Base-by-base conservation (phyloP, 2,113 vertebrate genomes). In the Bufo gargarizans region DNA sequence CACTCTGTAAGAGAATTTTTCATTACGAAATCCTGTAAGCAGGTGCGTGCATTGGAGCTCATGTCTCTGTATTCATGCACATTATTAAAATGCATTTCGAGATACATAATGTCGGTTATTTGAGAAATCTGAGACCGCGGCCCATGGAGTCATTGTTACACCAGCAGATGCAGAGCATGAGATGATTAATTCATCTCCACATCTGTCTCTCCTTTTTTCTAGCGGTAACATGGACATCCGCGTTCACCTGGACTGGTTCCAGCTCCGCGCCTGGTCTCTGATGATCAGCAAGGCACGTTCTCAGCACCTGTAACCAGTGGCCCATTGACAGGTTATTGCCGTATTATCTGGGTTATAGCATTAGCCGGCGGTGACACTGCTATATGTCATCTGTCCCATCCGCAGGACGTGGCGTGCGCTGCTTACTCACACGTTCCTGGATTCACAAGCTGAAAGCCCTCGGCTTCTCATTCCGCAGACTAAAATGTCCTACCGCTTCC, bases 401-500 rank as follows among this genome's bases (percentile, higher is more conserved):
- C 91, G 84, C 88, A 92, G 93, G 92, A 90, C 89, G 84, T 91
- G 84, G 88, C 91, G 78, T 91, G 78, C 90, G 45, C 53, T 83
- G 90, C 88, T 89, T 86, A 87, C 90, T 92, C 86, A 90, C 89
- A 84, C 85, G 91, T 91, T 90, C 86, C 92, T 90, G 88, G 83
- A 69, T 86, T 91, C 85, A 89, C 82, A 92, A 92, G 92, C 47
- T 91, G 91, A 91, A 91, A 92, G 89, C 61, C 86, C 80, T 89
- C 78, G 87, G 50, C 76, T 86, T 77, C 91, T 91, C 88, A 90
- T 89, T 91, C 88, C 0, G 56, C 89, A 92, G 88, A 91, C 90
- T 87, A 87, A 92, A 92, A 91, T 86, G 90, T 65, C 90, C 71
- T 83, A 86, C 87, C 90, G 82, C 91, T 94, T 94, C 95, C 93